These are phyloP conservation scores for Lomographa bimaculata DNA, from an alignment of 2,888 invertebrate species.

Conservation along the genomic window DNA sequence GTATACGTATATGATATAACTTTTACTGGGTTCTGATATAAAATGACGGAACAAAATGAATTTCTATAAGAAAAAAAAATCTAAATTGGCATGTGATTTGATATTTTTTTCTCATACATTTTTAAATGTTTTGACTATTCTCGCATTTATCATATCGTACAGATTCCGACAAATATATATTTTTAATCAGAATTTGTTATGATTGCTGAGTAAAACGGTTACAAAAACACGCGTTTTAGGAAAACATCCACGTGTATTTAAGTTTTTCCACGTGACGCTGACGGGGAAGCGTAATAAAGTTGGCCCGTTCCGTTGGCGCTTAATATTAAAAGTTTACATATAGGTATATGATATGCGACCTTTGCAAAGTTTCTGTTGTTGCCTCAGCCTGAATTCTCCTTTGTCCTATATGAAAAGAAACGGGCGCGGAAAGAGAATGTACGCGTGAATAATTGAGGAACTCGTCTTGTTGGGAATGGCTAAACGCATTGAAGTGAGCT, in stretches of 20 bases:
- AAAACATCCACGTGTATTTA: constrained; percentile 35
- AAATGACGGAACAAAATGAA: too few relatives aligned
- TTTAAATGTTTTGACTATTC: too few relatives aligned
- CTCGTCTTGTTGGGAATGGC: constrained; percentile 51
- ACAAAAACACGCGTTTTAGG: too few relatives aligned
- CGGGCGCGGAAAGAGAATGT: constrained; percentile 68
- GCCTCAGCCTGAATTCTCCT: constrained; percentile 72
- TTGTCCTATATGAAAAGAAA: constrained; percentile 77
- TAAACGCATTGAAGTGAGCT: constrained; percentile 17
- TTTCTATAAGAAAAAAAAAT: too few relatives aligned
- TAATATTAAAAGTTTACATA: constrained; percentile 69
- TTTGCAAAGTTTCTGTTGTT: constrained; percentile 78
- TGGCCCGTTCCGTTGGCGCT: constrained; percentile 52
- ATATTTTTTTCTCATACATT: too few relatives aligned
- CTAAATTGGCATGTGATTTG: too few relatives aligned
- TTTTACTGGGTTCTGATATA: too few relatives aligned
- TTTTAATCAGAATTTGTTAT: too few relatives aligned
- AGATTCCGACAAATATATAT: too few relatives aligned
- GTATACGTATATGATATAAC: too few relatives aligned
- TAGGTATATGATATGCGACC: constrained; percentile 50
- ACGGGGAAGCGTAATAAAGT: constrained; percentile 53
- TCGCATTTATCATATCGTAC: too few relatives aligned
- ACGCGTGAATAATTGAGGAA: constrained; percentile 77
- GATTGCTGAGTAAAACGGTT: too few relatives aligned
- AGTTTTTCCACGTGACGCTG: constrained; percentile 52